Evolutionary conservation across 2,113 vertebrate species (phyloP), one percentile per base, ranked within the genome.

Genomic region (Oncorhynchus clarkii): DNA sequence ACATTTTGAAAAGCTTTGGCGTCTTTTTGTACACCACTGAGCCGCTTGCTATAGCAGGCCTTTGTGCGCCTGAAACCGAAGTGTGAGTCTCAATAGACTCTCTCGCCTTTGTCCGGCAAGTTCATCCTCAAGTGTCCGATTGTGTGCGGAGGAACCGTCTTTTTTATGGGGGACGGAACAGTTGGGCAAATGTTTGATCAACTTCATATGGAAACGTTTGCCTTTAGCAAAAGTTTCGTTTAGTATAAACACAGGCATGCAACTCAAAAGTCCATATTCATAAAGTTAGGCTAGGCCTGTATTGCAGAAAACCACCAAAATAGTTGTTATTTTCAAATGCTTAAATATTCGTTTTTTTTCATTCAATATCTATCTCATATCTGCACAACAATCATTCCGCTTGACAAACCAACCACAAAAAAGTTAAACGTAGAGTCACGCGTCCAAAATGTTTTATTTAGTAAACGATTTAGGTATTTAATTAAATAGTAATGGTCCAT

Each of bases 151-250:
- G 94, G 94, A 93, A 90, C 89, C 24, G 93, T 93, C 93, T 96
- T 95, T 96, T 62, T 62, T 62, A 97, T 95, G 94, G 92, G 95
- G 93, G 93, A 95, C 95, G 93, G 93, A 93, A 94, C 95, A 95
- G 95, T 96, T 97, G 94, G 95, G 96, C 95, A 98, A 99, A 97
- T 99, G 96, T 99, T 99, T 98, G 96, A 96, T 96, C 96, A 98
- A 95, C 95, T 95, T 94, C 95, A 96, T 96, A 94, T 62, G n/a
- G 59, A 62, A 62, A 62, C 59, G 59, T 62, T 62, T 62, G 59
- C 5, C 59, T 62, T 62, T 24, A 24, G 59, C 22, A 62, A 62
- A 62, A 62, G n/a, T 11, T 62, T 20, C 54, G 20, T 62, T 62
- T 62, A 22, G 7, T n/a, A 24, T 62, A 62, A 22, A 62, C 59